These are phyloP conservation scores for Sepiola atlantica DNA, from an alignment of 2,888 invertebrate species.

Conservation along the genomic window DNA sequence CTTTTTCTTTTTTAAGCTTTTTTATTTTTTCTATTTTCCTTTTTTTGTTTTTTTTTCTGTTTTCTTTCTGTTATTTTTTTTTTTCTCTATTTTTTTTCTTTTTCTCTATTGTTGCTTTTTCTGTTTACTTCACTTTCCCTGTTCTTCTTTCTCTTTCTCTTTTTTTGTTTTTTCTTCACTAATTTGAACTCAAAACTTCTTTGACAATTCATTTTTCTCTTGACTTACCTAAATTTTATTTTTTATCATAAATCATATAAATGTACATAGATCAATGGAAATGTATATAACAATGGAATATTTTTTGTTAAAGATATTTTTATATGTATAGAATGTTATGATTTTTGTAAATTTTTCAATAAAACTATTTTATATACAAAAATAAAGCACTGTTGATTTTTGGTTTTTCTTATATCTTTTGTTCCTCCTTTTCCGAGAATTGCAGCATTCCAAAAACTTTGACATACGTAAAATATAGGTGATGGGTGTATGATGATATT, in stretches of 20 bases:
- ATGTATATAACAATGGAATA: conserved; percentile 32
- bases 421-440: too few relatives aligned
- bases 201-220: too few relatives aligned
- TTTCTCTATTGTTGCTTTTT: not conserved
- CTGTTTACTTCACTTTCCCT: not conserved
- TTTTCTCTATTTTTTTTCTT: not conserved
- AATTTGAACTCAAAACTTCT: too few relatives aligned
- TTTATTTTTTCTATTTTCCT: too few relatives aligned
- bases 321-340: not conserved
- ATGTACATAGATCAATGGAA: not conserved
- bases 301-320: not conserved
- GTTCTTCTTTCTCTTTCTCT: not conserved
- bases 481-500: too few relatives aligned
- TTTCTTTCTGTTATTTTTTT: too few relatives aligned
- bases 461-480: too few relatives aligned
- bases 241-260: not conserved
- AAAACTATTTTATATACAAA: not conserved
- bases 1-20: too few relatives aligned
- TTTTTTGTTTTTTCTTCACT: not conserved
- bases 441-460: too few relatives aligned
- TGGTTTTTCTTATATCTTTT: not conserved
- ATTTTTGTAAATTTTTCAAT: conserved; percentile 32
- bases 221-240: too few relatives aligned
- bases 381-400: not conserved
- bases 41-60: too few relatives aligned